phyloP scores from a whole-genome alignment of 1,140 invertebrate genomes.

The Anastatus disparis region DNA sequence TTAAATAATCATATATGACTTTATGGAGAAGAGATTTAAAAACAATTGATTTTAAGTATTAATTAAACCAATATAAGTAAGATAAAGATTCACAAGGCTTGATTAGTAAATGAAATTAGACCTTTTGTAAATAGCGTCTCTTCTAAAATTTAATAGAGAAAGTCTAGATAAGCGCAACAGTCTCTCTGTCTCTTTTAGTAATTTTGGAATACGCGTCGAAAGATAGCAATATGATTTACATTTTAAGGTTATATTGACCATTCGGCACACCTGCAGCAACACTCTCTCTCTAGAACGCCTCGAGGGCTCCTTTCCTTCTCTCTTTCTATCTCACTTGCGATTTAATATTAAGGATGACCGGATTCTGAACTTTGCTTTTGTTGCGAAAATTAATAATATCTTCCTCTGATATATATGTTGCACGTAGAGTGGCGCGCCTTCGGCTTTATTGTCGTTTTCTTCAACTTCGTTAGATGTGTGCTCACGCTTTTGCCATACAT shows the following conservation, averaged over 20 bases:
- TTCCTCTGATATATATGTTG: conserved; percentile 25
- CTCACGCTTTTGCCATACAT: background rate
- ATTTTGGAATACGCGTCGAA: background rate
- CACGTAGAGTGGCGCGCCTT: conserved; percentile 32
- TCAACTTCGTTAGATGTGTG: conserved; percentile 37
- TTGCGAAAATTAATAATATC: conserved; percentile 59
- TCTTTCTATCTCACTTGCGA: too few relatives aligned
- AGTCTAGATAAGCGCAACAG: background rate
- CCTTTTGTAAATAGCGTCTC: too few relatives aligned
- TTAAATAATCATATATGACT: too few relatives aligned
- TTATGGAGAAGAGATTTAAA: too few relatives aligned
- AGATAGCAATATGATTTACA: conserved; percentile 66
- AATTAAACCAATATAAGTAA: too few relatives aligned
- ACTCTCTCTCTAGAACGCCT: conserved; percentile 49
- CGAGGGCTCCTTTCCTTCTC: conserved; percentile 45
- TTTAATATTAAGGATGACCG: conserved; percentile 62
- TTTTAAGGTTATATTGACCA: conserved; percentile 67
- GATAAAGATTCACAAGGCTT: too few relatives aligned
- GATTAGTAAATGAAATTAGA: too few relatives aligned
- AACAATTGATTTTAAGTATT: too few relatives aligned
- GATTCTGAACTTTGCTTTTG: conserved; percentile 51
- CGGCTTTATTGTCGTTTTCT: conserved; percentile 34
- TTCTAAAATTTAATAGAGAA: conserved; percentile 27
- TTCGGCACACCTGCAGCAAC: conserved; percentile 65
- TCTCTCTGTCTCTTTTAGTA: too few relatives aligned